phyloP scores from a whole-genome alignment of 2,888 invertebrate species.

The Meganola albula region DNA sequence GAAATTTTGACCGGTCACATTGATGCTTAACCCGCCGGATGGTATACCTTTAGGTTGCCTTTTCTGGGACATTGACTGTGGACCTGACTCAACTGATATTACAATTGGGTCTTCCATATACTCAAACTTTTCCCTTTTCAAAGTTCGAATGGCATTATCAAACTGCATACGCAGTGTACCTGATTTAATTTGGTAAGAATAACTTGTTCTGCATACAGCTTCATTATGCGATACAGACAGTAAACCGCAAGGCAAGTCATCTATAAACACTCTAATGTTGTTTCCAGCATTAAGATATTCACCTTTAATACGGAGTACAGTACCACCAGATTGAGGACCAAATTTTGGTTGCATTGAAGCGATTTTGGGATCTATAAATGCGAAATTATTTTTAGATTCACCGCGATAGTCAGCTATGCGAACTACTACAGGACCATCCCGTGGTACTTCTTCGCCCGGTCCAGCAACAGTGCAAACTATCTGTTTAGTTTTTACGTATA shows the following conservation, averaged over 20 bases:
- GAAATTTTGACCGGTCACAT: slow-evolving; percentile 92
- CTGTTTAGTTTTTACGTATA: slow-evolving; percentile 93
- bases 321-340: slow-evolving; percentile 97
- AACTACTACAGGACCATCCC: slow-evolving; percentile 93
- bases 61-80: slow-evolving; percentile 76
- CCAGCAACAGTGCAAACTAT: slow-evolving; percentile 96
- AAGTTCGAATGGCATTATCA: slow-evolving; percentile 87
- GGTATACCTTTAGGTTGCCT: slow-evolving; percentile 93
- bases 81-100: slow-evolving; percentile 89
- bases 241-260: slow-evolving; percentile 91
- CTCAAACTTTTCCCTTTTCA: slow-evolving; percentile 88
- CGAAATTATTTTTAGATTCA: slow-evolving; percentile 89
- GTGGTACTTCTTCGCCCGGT: slow-evolving; percentile 85
- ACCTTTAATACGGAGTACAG: slow-evolving; percentile 92
- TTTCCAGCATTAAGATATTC: slow-evolving; percentile 97
- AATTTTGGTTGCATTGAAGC: slow-evolving; percentile 89
- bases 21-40: slow-evolving; percentile 94
- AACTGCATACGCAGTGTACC: slow-evolving; percentile 90
- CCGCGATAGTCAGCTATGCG: slow-evolving; percentile 94
- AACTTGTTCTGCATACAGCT: slow-evolving; percentile 89
- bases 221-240: slow-evolving; percentile 86
- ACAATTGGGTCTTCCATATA: slow-evolving; percentile 95
- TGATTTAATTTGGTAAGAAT: slow-evolving; percentile 81
- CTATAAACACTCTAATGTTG: slow-evolving; percentile 91
- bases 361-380: slow-evolving; percentile 94